Evolutionary conservation across 2,888 invertebrate genomes (phyloP), one percentile per base, ranked within the genome.

Genomic region (Cosmorhoe ocellata): DNA sequence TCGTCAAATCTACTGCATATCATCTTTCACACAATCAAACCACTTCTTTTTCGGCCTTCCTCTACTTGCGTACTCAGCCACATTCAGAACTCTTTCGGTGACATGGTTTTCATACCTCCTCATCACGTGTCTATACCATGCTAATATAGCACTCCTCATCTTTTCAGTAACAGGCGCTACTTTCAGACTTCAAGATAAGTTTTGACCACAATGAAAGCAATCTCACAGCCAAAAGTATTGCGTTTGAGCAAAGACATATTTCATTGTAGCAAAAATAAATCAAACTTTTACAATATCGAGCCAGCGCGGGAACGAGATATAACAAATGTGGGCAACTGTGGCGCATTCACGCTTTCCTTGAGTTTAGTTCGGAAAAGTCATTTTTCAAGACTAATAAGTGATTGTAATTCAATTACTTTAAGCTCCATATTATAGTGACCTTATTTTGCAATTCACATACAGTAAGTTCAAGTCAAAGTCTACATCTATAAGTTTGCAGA

Each of bases 221-320:
- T 32, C 10, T 38, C 44, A 13, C 5, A 33, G 24, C 38, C 28
- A 49, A 52, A 53, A 56, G 45, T 26, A 39, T 39, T 41, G 44
- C 18, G 22, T 43, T 27, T 24, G 7, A 22, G 27, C 32, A 11
- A 41, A 44, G 41, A 46, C 32, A 51, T 51, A 33, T 47, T 47
- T 51, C 46, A 51, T 51, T 51, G 51, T 46, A 34, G 46, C 41
- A 33, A 61, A 69, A 71, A 75, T 71, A 74, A 71, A 75, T 73
- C 71, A 68, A 76, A 76, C 68, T 74, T 71, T 67, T 63, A 58
- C 55, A 61, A 61, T 58, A 58, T 55, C 52, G 45, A 14, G 49
- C 38, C 38, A 42, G 33, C 27, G 28, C 26, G 37, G 11, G 8
- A 32, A 37, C 41, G 31, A 41, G n/a, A 42, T 22, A 42, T 51